phyloP scores from a whole-genome alignment of 64 coral and sea anemone species.

The Porites australiensis region DNA sequence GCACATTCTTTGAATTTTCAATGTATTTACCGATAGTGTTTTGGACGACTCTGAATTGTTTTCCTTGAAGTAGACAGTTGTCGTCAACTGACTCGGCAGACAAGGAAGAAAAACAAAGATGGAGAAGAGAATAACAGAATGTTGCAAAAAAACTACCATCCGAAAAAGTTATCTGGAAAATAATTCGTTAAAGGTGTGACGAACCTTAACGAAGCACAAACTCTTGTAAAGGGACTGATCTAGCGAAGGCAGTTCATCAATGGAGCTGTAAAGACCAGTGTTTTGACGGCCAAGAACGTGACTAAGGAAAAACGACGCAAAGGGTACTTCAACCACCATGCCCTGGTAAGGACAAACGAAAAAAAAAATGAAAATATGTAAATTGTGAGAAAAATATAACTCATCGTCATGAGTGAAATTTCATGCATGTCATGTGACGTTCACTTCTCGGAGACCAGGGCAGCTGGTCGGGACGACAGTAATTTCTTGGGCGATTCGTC shows the following conservation, averaged over 20 bases:
- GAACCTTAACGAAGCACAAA: conserved; percentile 94
- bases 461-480: no score
- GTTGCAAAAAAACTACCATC: no score
- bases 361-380: neutral
- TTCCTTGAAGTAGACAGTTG: no score
- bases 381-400: neutral
- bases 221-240: conserved; percentile 95
- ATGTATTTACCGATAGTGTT: no score
- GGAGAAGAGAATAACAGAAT: no score
- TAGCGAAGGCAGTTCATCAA: conserved; percentile 96
- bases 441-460: no score
- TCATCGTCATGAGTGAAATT: neutral
- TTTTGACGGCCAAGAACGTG: conserved; percentile 89
- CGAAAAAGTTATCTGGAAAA: neutral
- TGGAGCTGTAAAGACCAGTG: conserved; percentile 91
- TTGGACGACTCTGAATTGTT: no score
- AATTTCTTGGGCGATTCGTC: no score
- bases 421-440: no score
- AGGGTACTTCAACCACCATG: conserved; percentile 94
- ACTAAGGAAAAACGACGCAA: conserved; percentile 96
- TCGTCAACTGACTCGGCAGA: no score
- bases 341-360: conserved; percentile 54
- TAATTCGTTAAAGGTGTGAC: neutral
- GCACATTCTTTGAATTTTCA: no score
- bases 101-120: no score